A percentile compares a stretch with the other conserved stretches of the same genome.
Conservation (phyloP, 1,140 invertebrate genomes). For the Drosophila seguyi region DNA sequence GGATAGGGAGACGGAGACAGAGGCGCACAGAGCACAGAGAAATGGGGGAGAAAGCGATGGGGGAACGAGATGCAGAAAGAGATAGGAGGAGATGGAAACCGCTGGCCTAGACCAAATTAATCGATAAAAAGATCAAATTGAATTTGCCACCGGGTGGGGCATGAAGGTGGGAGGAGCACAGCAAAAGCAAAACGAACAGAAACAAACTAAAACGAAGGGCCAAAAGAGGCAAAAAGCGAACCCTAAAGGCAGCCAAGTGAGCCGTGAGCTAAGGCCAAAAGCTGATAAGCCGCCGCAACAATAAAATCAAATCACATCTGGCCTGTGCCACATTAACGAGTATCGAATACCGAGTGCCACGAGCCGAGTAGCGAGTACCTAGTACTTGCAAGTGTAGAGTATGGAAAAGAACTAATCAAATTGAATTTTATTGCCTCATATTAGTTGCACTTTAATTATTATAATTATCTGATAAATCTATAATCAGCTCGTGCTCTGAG, state of each 20-base stretch:
- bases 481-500: not conserved
- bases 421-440: no score
- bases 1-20: slow-evolving; percentile 61
- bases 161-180: not conserved
- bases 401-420: not conserved
- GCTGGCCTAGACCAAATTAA: slow-evolving; percentile 58
- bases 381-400: not conserved
- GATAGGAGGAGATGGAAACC: slow-evolving; percentile 18
- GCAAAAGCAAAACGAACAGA: not conserved
- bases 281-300: slow-evolving; percentile 79
- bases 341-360: not conserved
- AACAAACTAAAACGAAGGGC: slow-evolving; percentile 2
- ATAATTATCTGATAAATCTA: no score
- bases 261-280: slow-evolving; percentile 53
- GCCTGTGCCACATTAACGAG: slow-evolving; percentile 19
- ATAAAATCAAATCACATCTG: slow-evolving; percentile 78
- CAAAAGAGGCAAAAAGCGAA: slow-evolving; percentile 2
- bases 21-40: not conserved
- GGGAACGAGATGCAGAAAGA: not conserved
- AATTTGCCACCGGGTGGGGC: slow-evolving; percentile 16
- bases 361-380: not conserved
- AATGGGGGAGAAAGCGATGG: not conserved
- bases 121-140: slow-evolving; percentile 67
- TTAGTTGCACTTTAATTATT: no score
- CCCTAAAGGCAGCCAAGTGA: slow-evolving; percentile 45